These are phyloP conservation scores for Oreochromis grahami DNA, from an alignment of 2,797 vertebrate genomes.

Conservation along the genomic window DNA sequence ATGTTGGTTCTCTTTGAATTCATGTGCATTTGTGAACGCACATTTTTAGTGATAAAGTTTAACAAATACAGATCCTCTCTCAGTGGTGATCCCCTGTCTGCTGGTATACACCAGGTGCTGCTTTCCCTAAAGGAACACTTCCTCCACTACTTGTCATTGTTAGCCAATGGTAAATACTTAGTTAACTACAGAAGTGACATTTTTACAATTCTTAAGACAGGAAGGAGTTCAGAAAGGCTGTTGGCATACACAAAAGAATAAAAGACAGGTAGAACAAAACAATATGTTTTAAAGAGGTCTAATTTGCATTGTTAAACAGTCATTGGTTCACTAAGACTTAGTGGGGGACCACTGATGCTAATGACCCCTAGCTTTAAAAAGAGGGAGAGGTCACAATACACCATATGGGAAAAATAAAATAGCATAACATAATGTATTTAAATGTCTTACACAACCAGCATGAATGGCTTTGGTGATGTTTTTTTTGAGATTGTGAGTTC, in stretches of 20 bases:
- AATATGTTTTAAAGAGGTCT: background rate
- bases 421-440: background rate
- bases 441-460: background rate
- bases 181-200: background rate
- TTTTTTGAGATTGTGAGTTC: background rate
- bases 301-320: background rate
- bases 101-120: background rate
- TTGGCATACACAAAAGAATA: background rate
- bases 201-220: background rate
- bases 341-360: background rate
- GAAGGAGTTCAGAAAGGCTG: background rate
- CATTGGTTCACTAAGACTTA: background rate
- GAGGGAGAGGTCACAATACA: background rate
- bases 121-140: background rate
- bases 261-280: background rate
- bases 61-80: background rate
- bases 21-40: background rate
- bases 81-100: background rate
- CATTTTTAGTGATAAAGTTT: background rate
- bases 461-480: background rate
- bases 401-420: background rate
- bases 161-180: background rate
- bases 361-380: background rate
- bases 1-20: background rate
- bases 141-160: background rate